Conservation (phyloP, 2,113 vertebrate species). For the Engraulis encrasicolus region DNA sequence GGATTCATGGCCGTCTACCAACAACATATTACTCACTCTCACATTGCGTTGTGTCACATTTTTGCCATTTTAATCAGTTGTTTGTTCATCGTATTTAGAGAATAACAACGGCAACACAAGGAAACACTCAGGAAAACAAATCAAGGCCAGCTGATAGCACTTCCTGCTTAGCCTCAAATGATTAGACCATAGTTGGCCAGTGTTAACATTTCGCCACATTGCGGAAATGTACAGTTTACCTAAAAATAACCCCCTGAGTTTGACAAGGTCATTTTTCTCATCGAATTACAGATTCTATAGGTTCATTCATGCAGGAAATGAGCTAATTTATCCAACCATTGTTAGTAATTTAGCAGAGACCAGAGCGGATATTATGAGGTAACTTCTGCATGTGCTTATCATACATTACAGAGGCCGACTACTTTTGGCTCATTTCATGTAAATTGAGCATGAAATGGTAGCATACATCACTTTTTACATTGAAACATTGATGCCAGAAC, state of each 20-base stretch:
- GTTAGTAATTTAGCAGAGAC: neutral
- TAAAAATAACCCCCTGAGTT: neutral
- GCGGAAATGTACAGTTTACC: neutral
- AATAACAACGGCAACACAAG: neutral
- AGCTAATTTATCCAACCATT: neutral
- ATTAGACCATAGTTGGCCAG: neutral
- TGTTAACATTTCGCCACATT: neutral
- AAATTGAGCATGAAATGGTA: too few species aligned
- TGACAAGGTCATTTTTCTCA: neutral
- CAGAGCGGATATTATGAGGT: neutral
- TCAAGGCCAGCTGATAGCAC: neutral
- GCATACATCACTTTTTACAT: neutral
- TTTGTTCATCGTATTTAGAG: neutral
- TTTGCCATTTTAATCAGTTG: neutral
- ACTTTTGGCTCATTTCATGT: neutral
- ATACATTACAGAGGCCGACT: neutral
- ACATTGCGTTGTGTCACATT: neutral
- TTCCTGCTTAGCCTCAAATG: too few species aligned
- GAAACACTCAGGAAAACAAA: neutral
- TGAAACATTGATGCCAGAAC: neutral
- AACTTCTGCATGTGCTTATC: neutral
- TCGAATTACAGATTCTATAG: neutral
- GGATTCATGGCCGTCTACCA: neutral
- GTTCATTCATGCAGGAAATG: neutral
- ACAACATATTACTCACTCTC: neutral